These are phyloP conservation scores for Buphagus erythrorhynchus DNA, from an alignment of 2,797 vertebrate species.

Conservation along the genomic window DNA sequence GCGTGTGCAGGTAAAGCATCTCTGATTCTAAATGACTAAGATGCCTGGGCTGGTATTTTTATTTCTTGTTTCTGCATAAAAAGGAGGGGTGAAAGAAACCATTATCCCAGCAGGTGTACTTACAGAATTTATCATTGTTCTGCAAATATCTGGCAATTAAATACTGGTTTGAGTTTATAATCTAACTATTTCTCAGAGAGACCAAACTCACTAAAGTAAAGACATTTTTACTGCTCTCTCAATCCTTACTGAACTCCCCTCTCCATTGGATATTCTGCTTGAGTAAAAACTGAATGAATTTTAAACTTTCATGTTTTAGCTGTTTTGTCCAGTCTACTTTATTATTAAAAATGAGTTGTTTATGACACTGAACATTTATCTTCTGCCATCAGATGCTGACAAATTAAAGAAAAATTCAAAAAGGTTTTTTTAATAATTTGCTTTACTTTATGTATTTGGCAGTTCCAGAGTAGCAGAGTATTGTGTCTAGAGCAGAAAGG, in stretches of 20 bases:
- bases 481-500: background rate
- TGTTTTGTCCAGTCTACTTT: background rate
- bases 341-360: background rate
- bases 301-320: background rate
- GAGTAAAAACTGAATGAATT: background rate
- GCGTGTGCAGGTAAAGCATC: background rate
- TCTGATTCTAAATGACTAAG: background rate
- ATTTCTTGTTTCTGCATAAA: background rate
- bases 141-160: background rate
- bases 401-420: background rate
- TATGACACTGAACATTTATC: background rate
- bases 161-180: background rate
- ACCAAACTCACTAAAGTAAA: background rate
- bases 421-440: background rate
- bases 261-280: background rate
- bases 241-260: background rate
- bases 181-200: background rate
- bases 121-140: background rate
- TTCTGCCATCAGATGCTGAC: background rate
- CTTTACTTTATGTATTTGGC: background rate
- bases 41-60: background rate
- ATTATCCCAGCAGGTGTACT: background rate
- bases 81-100: background rate
- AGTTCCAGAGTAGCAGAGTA: background rate
- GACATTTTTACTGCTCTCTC: background rate